These are phyloP conservation scores for Boloria selene DNA, from an alignment of 2,888 invertebrate genomes.

Conservation along the genomic window DNA sequence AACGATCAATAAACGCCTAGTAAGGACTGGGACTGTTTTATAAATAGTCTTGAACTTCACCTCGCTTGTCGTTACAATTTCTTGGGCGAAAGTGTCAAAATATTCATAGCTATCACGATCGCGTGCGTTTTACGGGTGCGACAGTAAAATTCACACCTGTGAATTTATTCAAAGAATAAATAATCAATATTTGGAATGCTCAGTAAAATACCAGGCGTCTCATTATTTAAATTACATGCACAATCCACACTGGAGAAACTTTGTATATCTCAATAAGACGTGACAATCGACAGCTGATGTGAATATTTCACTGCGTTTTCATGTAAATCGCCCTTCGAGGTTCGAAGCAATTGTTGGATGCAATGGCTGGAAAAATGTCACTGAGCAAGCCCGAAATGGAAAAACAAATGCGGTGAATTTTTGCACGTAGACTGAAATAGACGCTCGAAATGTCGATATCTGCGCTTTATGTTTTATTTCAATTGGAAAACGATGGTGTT, in stretches of 20 bases:
- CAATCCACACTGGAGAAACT: constrained; percentile 68
- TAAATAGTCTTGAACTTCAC: constrained; percentile 82
- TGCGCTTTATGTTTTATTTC: constrained; percentile 18
- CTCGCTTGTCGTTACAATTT: constrained; percentile 60
- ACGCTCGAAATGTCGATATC: constrained; percentile 47
- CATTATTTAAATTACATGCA: constrained; percentile 75
- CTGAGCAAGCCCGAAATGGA: constrained; percentile 55
- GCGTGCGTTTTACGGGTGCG: constrained; percentile 38
- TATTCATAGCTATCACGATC: constrained; percentile 56
- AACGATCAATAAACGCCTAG: constrained; percentile 73
- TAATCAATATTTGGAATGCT: constrained; percentile 50
- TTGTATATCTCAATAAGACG: constrained; percentile 76
- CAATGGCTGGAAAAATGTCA: constrained; percentile 61
- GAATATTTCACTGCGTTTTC: constrained; percentile 76
- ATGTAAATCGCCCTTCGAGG: constrained; percentile 68
- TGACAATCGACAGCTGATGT: constrained; percentile 75
- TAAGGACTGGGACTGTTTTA: constrained; percentile 71
- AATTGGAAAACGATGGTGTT: constrained; percentile 60
- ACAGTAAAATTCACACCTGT: constrained; percentile 41
- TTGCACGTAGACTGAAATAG: constrained; percentile 56
- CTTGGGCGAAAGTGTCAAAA: constrained; percentile 69
- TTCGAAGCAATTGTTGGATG: constrained; percentile 53
- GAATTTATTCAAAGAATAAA: constrained; percentile 47
- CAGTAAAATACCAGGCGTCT: constrained; percentile 60
- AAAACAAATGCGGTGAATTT: constrained; percentile 64